A percentile compares a stretch with the other conserved stretches of the same genome.
These are phyloP conservation scores for Lineus longissimus DNA, from an alignment of 1,140 invertebrate genomes.

Conservation along the genomic window DNA sequence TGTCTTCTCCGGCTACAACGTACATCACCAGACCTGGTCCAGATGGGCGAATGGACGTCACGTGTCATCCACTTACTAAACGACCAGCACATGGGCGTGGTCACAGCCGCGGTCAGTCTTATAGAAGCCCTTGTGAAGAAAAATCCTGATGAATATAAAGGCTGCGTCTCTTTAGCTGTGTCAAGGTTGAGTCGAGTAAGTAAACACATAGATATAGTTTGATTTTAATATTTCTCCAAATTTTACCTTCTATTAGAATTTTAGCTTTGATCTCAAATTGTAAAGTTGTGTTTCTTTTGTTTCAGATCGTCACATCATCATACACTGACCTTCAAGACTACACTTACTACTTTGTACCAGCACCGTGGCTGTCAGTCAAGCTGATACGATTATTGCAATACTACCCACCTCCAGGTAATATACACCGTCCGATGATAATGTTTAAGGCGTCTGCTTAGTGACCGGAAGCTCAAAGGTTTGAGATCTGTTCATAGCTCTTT, in stretches of 20 bases:
- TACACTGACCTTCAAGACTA: constrained; percentile 99
- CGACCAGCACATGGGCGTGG: constrained; percentile 98
- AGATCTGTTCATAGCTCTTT: no score
- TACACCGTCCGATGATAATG: no score
- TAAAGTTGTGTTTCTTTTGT: constrained; percentile 6
- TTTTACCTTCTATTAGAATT: no score
- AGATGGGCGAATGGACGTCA: constrained; percentile 95
- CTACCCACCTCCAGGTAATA: constrained; percentile 89
- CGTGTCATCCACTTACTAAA: constrained; percentile 97
- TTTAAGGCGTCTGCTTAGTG: no score
- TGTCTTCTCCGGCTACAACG: constrained; percentile 90
- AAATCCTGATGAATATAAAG: constrained; percentile 99
- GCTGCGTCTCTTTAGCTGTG: constrained; percentile 95
- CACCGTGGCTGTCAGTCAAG: constrained; percentile 99
- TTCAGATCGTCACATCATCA: constrained; percentile 91
- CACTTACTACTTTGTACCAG: constrained; percentile 99
- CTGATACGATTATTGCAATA: constrained; percentile 93
- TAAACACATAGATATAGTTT: background rate
- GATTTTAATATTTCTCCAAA: background rate
- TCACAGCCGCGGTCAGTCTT: constrained; percentile 95
- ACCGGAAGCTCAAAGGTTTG: no score
- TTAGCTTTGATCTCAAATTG: background rate
- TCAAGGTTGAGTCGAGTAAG: constrained; percentile 73
- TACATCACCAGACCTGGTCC: constrained; percentile 87
- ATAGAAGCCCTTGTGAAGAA: constrained; percentile 98